Conservation (phyloP, 2,797 vertebrate genomes). For the Hydrolagus colliei region DNA sequence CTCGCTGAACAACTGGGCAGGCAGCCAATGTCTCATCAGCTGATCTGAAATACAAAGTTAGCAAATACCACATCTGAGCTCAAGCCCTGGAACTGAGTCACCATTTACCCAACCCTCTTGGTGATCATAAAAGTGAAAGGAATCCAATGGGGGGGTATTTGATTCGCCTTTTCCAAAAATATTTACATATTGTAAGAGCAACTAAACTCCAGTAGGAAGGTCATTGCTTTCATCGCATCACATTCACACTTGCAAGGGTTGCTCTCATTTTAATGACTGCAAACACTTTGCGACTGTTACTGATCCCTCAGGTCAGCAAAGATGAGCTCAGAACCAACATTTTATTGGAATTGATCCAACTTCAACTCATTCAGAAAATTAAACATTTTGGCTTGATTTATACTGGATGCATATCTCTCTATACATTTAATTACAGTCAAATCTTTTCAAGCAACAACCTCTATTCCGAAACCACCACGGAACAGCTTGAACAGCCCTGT, state of each 20-base stretch:
- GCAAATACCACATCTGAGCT: constrained; percentile 26
- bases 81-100: constrained; percentile 9
- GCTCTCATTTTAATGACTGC: not conserved
- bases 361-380: not conserved
- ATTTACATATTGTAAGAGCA: not conserved
- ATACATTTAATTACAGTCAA: no score
- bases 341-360: no score
- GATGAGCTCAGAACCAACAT: not conserved
- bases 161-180: not conserved
- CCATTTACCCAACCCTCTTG: constrained; percentile 20
- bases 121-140: constrained; percentile 23
- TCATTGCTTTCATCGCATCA: constrained; percentile 5
- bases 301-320: not conserved
- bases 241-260: not conserved
- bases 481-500: no score
- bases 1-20: constrained; percentile 34
- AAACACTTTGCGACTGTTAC: not conserved
- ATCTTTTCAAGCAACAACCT: no score
- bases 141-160: not conserved
- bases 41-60: constrained; percentile 27
- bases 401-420: not conserved
- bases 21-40: constrained; percentile 34
- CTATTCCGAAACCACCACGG: no score
- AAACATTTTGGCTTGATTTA: not conserved
- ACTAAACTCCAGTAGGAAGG: constrained; percentile 16